phyloP scores from a whole-genome alignment of 2,113 vertebrate species.

The Pseudorhombus dupliciocellatus region DNA sequence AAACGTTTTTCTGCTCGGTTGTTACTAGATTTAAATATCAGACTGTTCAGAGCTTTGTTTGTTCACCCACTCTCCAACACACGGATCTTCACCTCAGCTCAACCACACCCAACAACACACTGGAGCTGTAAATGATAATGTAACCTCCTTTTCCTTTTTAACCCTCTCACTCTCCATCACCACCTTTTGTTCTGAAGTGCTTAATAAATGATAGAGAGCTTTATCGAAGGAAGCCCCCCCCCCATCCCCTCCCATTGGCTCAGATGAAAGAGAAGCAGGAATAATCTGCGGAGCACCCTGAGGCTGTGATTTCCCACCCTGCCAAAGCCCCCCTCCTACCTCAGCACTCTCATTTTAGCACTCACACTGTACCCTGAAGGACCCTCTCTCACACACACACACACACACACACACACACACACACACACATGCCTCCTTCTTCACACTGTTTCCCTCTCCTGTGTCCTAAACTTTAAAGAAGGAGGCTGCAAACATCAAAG shows the following conservation, averaged over 20 bases:
- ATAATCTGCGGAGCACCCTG: slow-evolving; percentile 64
- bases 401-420: neutral
- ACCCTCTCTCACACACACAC: slow-evolving; percentile 40
- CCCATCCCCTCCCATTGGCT: slow-evolving; percentile 34
- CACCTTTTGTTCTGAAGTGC: slow-evolving; percentile 66
- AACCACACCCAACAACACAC: slow-evolving; percentile 50
- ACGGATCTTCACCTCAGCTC: neutral
- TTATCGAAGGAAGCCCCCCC: slow-evolving; percentile 61
- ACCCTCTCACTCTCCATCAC: slow-evolving; percentile 15
- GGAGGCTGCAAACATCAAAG: slow-evolving; percentile 49
- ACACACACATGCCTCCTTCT: neutral
- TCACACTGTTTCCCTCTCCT: slow-evolving; percentile 16
- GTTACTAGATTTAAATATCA: neutral
- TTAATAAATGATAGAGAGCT: slow-evolving; percentile 73
- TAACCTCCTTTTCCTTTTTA: slow-evolving; percentile 21
- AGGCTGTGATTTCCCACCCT: slow-evolving; percentile 61
- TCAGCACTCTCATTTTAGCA: slow-evolving; percentile 46
- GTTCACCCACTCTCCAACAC: neutral
- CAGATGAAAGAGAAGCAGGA: slow-evolving; percentile 74
- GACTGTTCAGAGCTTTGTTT: slow-evolving; percentile 14
- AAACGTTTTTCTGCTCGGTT: neutral
- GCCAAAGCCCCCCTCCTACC: slow-evolving; percentile 41
- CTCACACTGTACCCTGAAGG: slow-evolving; percentile 58
- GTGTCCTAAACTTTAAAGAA: slow-evolving; percentile 16
- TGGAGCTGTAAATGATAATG: slow-evolving; percentile 25